Base-by-base conservation (phyloP, 2,888 invertebrate species). In the Ferdinandea cuprea region DNA sequence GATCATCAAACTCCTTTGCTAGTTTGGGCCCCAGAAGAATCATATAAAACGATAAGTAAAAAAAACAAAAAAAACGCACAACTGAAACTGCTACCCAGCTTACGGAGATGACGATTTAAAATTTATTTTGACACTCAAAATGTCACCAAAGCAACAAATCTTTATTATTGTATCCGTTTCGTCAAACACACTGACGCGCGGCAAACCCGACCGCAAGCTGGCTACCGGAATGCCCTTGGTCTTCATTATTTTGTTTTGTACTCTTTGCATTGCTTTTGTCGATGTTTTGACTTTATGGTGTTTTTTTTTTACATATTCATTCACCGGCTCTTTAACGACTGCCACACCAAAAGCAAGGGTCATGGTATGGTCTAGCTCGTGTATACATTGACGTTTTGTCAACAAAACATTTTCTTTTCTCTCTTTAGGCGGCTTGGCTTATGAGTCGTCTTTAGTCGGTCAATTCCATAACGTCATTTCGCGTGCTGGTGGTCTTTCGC, bases 211-310 rank as follows among this genome's bases (percentile, higher is more conserved):
- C 52, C 71, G 28, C 44, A 40, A 40, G 32, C 35, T 54, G 46
- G 81, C 77, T 81, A 81, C 81, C 58, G 81, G 65, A 71, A 72
- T 81, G 66, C 77, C 65, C 63, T 71, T 59, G 48, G 30, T 71
- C 56, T 61, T 74, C 6, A 54, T 61, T 46, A 1, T 44, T 54
- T 25, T 44, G 19, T 44, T 44, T 21, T 6, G 44, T 6, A 32
- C 17, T 15, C 52, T 7, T 58, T 61, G 35, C 9, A 65, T 48
- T 65, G 46, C 35, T 71, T 78, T 78, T 73, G 56, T 78, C 54
- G 72, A 66, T 71, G 54, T 52, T 73, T 69, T 32, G 21, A 46
- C 11, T 59, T 63, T 46, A 52, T 30, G 30, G 59, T 40, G 32
- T 25, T 32, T 44, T 42, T 58, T 52, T 52, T 63, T 25, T 7